Evolutionary conservation across 2,113 vertebrate genomes (phyloP).

Genomic region (Tachycineta bicolor): DNA sequence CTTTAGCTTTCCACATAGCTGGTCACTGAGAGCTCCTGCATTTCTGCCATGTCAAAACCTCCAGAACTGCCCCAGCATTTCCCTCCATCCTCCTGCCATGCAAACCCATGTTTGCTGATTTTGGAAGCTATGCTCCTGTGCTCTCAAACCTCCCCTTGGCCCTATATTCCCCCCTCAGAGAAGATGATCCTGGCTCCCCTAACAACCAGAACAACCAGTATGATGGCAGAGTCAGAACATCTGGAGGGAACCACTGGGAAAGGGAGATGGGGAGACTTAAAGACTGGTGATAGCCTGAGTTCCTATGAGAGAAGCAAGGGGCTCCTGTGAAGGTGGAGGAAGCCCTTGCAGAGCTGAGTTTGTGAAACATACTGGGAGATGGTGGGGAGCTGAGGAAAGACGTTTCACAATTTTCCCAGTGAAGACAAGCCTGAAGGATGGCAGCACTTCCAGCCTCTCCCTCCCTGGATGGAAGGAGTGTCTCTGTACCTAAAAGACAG

Average conservation of each 20-base stretch:
- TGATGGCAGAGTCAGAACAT: not conserved
- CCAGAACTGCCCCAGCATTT: not conserved
- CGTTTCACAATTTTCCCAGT: not conserved
- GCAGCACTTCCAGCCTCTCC: not conserved
- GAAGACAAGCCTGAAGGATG: not conserved
- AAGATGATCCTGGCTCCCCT: not conserved
- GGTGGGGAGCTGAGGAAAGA: not conserved
- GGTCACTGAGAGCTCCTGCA: not conserved
- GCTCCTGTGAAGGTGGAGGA: not conserved
- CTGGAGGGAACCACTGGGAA: not conserved
- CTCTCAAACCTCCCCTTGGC: not conserved
- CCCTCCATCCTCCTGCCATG: not conserved
- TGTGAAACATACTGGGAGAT: not conserved
- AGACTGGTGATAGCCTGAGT: no score
- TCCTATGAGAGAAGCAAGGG: not conserved
- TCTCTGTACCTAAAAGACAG: not conserved
- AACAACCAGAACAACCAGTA: not conserved
- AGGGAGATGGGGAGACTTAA: not conserved
- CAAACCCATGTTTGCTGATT: fast-evolving
- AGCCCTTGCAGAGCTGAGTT: not conserved
- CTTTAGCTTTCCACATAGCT: not conserved
- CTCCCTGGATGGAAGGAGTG: not conserved
- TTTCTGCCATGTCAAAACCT: not conserved
- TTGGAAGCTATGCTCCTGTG: fast-evolving
- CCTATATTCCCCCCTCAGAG: fast-evolving